These are phyloP conservation scores for Notolabrus celidotus DNA, from an alignment of 2,797 vertebrate genomes.

Conservation along the genomic window DNA sequence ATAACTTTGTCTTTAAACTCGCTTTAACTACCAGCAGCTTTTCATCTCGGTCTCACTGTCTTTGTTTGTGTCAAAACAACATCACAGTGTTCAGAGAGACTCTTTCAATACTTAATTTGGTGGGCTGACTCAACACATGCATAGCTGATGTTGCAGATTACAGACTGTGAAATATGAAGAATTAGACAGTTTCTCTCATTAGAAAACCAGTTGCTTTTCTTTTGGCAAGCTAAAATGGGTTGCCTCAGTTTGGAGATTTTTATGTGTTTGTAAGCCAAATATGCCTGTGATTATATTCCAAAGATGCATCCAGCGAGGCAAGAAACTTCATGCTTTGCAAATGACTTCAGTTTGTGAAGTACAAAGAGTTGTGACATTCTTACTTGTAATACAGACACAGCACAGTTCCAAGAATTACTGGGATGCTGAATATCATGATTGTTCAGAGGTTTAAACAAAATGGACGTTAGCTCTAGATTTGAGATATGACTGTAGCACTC, in stretches of 20 bases:
- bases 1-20: constrained; percentile 11
- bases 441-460: neutral
- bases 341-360: constrained; percentile 6
- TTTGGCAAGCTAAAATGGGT: constrained; percentile 30
- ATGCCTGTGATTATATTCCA: constrained; percentile 28
- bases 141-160: constrained; percentile 44
- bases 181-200: constrained; percentile 38
- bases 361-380: constrained; percentile 1
- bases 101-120: constrained; percentile 31
- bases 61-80: constrained; percentile 23
- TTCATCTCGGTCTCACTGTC: neutral
- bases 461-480: neutral
- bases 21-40: constrained; percentile 6
- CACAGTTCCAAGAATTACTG: neutral
- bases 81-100: constrained; percentile 12
- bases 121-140: constrained; percentile 23
- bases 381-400: constrained; percentile 7
- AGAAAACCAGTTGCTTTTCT: constrained; percentile 12
- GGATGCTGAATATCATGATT: neutral
- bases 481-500: neutral
- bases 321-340: constrained; percentile 34
- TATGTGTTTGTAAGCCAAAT: constrained; percentile 32
- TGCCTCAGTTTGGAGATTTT: constrained; percentile 26
- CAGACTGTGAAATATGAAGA: constrained; percentile 31
- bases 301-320: constrained; percentile 27